Base-by-base conservation (phyloP, 2,888 invertebrate species). In the Himalopsyche tibetana region DNA sequence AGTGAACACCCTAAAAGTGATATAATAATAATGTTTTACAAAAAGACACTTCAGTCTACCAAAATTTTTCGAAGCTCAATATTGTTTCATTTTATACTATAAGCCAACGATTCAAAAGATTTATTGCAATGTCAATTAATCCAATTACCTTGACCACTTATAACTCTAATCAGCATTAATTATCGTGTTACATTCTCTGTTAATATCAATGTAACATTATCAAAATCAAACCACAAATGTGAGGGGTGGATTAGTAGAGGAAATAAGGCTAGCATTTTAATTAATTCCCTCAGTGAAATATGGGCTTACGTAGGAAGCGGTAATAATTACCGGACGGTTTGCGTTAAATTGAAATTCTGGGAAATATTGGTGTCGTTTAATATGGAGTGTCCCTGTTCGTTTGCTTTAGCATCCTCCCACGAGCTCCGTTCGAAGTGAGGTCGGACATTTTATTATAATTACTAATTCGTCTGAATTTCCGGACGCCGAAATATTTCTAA, bases 201-300 rank as follows among this genome's bases (percentile, higher is more conserved):
- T 51, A 51, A 51, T 28, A 63, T 63, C 63, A 38, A 80, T 80
- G 40, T 40, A 11, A 36, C 80, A 42, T 40, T 80, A n/a, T 19
- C 42, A 36, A 40, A 80, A 80, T 38, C 42, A 42, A 80, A 80
- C 40, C 42, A 36, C 40, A 9, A 80, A 42, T 11, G 40, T 36
- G 38, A 40, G 40, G 40, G 40, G 40, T n/a, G 40, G 80, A 80
- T n/a, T 80, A 80, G 19, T 4, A 63, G 2, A 80, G n/a, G 63
- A 63, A 63, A 63, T 28, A 63, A 63, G 19, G 63, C 5, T 81
- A 36, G 80, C 28, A 40, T 51, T 85, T 85, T 85, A 85, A 82
- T 85, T 85, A 85, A 85, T 85, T 85, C 85, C 74, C 69, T 69
- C 85, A 82, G 74, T 82, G 85, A 85, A 82, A 85, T 82, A 85